A percentile compares a stretch with the other conserved stretches of the same genome.
Evolutionary conservation across 2,797 vertebrate species (phyloP).

Genomic region (Brachyalestes nurse): DNA sequence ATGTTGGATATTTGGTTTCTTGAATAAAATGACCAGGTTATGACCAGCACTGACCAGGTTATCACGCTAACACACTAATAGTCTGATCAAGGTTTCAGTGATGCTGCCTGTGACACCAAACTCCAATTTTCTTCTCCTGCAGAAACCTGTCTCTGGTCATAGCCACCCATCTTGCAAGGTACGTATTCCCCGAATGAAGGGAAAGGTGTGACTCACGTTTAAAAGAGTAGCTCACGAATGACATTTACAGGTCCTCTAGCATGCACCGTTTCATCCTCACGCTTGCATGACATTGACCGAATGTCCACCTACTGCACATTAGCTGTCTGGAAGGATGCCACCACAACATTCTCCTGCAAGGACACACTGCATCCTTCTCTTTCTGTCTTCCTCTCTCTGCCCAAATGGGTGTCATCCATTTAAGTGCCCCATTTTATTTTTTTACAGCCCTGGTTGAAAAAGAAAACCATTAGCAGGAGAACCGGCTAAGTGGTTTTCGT

Average conservation of each 20-base stretch:
- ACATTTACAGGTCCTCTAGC: no score
- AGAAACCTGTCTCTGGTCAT: conserved; percentile 80
- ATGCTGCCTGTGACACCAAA: not conserved
- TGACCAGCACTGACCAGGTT: not conserved
- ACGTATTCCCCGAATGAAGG: conserved; percentile 44
- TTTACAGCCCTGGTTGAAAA: conserved; percentile 62
- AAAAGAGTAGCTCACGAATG: not conserved
- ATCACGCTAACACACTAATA: not conserved
- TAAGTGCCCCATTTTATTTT: conserved; percentile 57
- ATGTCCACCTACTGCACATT: not conserved
- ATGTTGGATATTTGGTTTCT: not conserved
- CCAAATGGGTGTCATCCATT: conserved; percentile 51
- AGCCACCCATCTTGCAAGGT: conserved; percentile 84
- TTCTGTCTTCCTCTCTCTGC: conserved; percentile 22
- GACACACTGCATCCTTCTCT: conserved; percentile 17
- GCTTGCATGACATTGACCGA: not conserved
- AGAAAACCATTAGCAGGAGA: conserved; percentile 76
- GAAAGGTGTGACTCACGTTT: not conserved
- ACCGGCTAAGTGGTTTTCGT: conserved; percentile 79
- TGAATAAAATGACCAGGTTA: not conserved
- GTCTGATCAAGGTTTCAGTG: not conserved
- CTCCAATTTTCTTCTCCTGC: conserved; percentile 56
- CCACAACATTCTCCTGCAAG: conserved; percentile 16
- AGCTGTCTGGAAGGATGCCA: conserved; percentile 11
- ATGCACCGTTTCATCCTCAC: no score